Conservation (phyloP, 2,797 vertebrate species). For the Centropyge bicolor region DNA sequence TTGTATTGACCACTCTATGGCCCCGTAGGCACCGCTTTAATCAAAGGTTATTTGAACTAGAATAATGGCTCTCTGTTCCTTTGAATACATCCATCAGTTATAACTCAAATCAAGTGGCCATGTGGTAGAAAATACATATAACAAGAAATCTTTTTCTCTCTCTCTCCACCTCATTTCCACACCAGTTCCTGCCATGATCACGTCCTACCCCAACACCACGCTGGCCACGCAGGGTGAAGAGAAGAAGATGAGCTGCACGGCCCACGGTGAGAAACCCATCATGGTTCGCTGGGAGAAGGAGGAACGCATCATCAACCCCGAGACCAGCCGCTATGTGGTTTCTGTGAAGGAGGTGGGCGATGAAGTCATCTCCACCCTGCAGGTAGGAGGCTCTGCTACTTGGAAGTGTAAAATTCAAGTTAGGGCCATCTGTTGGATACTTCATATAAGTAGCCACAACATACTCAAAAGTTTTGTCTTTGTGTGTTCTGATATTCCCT, state of each 20-base stretch:
- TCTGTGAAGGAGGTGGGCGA: constrained; percentile 96
- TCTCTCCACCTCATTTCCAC: constrained; percentile 4
- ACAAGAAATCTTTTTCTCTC: neutral
- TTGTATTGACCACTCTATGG: neutral
- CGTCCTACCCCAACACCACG: constrained; percentile 97
- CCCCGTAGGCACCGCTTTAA: rapidly evolving
- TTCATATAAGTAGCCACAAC: neutral
- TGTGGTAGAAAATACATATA: neutral
- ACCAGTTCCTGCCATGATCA: constrained; percentile 98
- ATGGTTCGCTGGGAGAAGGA: constrained; percentile 99
- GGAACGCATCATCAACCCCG: constrained; percentile 97
- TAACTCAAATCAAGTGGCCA: neutral
- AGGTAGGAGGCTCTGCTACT: constrained; percentile 82
- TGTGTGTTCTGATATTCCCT: neutral
- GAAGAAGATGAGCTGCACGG: constrained; percentile 98
- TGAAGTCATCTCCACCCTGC: constrained; percentile 96
- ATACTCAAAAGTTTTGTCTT: neutral
- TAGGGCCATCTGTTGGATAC: neutral
- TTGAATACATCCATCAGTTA: neutral
- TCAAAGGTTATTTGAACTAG: neutral
- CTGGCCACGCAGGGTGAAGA: constrained; percentile 97
- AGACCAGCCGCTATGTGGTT: constrained; percentile 97
- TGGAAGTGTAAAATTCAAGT: neutral
- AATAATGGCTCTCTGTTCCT: neutral
- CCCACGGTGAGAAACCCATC: constrained; percentile 98